Conservation (phyloP, 2,113 vertebrate species). For the Stercorarius parasiticus region DNA sequence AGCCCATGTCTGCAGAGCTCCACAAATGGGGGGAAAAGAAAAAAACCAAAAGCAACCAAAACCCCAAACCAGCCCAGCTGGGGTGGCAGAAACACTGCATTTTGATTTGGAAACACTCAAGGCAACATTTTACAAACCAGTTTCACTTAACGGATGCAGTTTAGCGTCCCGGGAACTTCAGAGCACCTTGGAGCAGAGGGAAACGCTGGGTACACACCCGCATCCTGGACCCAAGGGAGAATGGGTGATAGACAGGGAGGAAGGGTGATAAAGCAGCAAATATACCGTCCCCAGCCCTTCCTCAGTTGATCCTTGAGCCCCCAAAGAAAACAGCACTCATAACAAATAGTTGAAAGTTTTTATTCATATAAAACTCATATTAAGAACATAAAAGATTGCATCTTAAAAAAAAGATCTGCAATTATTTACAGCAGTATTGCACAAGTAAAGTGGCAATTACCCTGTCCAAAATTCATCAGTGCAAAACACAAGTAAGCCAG, state of each 20-base stretch:
- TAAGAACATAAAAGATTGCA: constrained; percentile 78
- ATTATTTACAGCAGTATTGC: constrained; percentile 91
- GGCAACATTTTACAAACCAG: background rate
- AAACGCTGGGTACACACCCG: accelerated
- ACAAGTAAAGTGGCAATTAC: constrained; percentile 88
- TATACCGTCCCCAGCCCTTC: background rate
- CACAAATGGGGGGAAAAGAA: background rate
- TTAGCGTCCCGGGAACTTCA: background rate
- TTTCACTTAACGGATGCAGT: background rate
- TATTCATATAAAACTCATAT: constrained; percentile 85
- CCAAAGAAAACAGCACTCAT: background rate
- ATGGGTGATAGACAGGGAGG: accelerated
- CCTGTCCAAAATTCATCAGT: constrained; percentile 91
- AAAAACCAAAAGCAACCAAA: background rate
- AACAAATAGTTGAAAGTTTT: constrained; percentile 74
- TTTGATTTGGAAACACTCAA: background rate
- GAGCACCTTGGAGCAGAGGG: background rate
- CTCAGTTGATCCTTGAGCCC: background rate
- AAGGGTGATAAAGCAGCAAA: background rate
- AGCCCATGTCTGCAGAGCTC: accelerated
- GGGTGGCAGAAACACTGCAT: background rate
- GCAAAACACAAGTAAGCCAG: constrained; percentile 85
- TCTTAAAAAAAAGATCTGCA: constrained; percentile 77
- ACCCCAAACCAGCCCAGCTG: background rate
- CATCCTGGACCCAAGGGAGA: background rate